Evolutionary conservation across 2,113 vertebrate species (phyloP).

Genomic region (Morone saxatilis): DNA sequence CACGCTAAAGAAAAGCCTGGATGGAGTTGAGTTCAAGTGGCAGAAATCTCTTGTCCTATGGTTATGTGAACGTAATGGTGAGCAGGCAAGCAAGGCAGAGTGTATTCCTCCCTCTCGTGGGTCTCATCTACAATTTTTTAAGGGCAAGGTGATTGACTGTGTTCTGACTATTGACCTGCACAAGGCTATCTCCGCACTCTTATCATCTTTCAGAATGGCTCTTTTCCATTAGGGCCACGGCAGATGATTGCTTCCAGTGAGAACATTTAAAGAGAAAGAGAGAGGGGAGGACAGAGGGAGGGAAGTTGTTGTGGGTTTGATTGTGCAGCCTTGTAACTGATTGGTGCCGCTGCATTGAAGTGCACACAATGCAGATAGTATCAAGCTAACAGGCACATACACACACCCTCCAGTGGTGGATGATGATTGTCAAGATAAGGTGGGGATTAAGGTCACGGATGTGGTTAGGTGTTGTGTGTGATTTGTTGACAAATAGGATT

Average conservation of each 20-base stretch:
- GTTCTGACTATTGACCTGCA: conserved; percentile 64
- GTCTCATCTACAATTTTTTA: conserved; percentile 52
- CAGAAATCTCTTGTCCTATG: background rate
- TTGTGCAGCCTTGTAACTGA: conserved; percentile 47
- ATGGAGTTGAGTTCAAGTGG: background rate
- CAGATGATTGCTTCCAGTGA: conserved; percentile 61
- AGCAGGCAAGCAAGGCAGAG: conserved; percentile 18
- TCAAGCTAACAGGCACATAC: conserved; percentile 18
- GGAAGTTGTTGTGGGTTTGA: conserved; percentile 38
- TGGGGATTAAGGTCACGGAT: conserved; percentile 77
- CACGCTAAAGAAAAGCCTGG: conserved; percentile 15
- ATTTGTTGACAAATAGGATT: conserved; percentile 81
- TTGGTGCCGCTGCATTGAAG: conserved; percentile 39
- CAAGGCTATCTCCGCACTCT: conserved; percentile 51
- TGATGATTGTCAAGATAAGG: conserved; percentile 61
- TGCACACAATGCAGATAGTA: conserved; percentile 45
- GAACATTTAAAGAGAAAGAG: conserved; percentile 60
- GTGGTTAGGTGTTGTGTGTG: conserved; percentile 69
- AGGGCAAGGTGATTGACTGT: conserved; percentile 60
- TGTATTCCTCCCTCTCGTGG: conserved; percentile 23
- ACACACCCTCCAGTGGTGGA: conserved; percentile 9
- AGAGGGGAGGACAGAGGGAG: conserved; percentile 10
- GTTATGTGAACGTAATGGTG: conserved; percentile 25
- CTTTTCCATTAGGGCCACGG: conserved; percentile 56
- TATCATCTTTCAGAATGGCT: conserved; percentile 62